These are phyloP conservation scores for Oreamnos americanus DNA, from an alignment of 2,113 vertebrate genomes.

Conservation along the genomic window DNA sequence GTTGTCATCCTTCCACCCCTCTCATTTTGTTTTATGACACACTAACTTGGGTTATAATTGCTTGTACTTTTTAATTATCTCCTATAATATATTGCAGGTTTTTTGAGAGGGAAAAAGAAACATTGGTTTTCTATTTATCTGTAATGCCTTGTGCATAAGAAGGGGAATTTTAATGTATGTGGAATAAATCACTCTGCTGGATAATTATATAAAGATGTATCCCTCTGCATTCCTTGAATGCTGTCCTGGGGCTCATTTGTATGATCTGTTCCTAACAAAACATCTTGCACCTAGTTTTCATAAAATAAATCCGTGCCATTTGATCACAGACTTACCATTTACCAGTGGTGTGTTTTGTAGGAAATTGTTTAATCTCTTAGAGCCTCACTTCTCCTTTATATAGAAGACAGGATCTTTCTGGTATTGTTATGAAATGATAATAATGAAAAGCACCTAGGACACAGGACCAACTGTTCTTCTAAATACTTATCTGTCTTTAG, in stretches of 20 bases:
- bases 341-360: background rate
- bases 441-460: background rate
- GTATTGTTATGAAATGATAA: background rate
- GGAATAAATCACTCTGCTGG: background rate
- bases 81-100: background rate
- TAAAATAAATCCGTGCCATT: background rate
- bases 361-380: background rate
- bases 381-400: background rate
- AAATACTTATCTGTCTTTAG: background rate
- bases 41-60: background rate
- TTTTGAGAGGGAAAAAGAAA: background rate
- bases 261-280: background rate
- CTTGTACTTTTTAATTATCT: background rate
- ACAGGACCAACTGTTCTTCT: background rate
- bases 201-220: background rate
- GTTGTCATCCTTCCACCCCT: background rate
- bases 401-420: background rate
- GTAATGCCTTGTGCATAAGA: background rate
- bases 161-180: background rate
- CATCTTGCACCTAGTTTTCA: background rate
- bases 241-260: background rate
- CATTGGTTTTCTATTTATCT: conserved; percentile 7
- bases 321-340: background rate
- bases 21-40: background rate
- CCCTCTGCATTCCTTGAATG: background rate